Base-by-base conservation (phyloP, 2,797 vertebrate genomes). In the Cottoperca gobio region DNA sequence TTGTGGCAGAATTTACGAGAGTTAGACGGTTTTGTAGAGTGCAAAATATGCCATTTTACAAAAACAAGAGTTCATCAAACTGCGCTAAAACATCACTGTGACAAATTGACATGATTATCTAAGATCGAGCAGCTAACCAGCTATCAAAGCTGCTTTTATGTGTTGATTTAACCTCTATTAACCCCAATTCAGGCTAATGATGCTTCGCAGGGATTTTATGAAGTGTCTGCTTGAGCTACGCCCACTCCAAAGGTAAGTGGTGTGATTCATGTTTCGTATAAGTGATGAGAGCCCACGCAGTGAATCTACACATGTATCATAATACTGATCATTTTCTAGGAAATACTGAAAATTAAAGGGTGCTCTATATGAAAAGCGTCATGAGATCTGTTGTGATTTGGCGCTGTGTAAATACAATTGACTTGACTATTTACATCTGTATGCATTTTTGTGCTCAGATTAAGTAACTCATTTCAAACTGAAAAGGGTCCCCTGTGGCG, bases 211-310 rank as follows among this genome's bases (percentile, higher is more conserved):
- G 76, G 78, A 71, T 82, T 70, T 55, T 68, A 19, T 82, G 70
- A 80, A 86, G 89, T 75, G 79, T 70, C 69, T 58, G 12, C 58
- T 71, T 62, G 31, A 82, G 70, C 43, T 60, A 43, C 73, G 49
- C 6, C 21, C 65, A 55, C 80, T 86, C 45, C 16, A 81, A 85
- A 88, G 83, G 89, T 89, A 89, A 89, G 88, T 85, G 81, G 52
- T 21, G 49, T 24, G 50, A 70, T 28, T 33, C 37, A 35, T 37
- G 39, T 19, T 59, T 53, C 60, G 35, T 53, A 23, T 37, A 35
- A 73, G 49, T n/a, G 42, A 46, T 16, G 39, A 55, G 17, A 62
- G 24, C 9, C 45, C 40, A 52, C 12, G 60, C 24, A 24, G 23
- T 23, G n/a, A 26, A 23, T 61, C 37, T 35, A 23, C 40, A 43